Percentiles rank a stretch among this genome's conserved stretches.
These are phyloP conservation scores for Diogma glabrata DNA, from an alignment of 2,888 invertebrate genomes.

Conservation along the genomic window DNA sequence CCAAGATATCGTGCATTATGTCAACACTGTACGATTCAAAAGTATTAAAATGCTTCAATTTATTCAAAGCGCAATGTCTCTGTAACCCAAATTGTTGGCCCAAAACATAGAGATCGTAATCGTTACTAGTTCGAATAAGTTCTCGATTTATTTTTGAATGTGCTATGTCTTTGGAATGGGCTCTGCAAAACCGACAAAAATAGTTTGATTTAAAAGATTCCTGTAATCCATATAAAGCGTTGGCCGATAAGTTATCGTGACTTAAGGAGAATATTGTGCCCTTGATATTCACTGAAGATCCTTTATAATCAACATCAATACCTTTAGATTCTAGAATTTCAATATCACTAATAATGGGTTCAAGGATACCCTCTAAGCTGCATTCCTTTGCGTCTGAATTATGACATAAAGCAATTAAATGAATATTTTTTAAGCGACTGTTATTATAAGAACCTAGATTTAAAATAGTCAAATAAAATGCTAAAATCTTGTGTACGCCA, in stretches of 20 bases:
- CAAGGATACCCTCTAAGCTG: slow-evolving; percentile 13
- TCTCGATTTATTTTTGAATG: not conserved
- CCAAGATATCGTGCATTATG: not conserved
- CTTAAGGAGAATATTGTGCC: not conserved
- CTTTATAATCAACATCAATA: slow-evolving; percentile 3
- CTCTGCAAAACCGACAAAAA: no score
- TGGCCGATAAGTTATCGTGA: slow-evolving; percentile 1
- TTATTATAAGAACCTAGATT: slow-evolving; percentile 15
- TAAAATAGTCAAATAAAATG: slow-evolving; percentile 18
- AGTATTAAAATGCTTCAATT: not conserved
- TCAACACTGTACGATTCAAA: not conserved
- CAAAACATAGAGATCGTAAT: not conserved
- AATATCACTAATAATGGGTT: slow-evolving; percentile 16
- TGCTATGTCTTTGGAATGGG: not conserved
- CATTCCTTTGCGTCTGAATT: not conserved
- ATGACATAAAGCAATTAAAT: slow-evolving; percentile 12
- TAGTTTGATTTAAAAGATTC: no score
- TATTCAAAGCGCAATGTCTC: no score
- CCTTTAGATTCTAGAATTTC: slow-evolving; percentile 16
- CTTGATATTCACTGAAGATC: not conserved
- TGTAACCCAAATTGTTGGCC: not conserved
- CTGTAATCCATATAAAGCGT: not conserved
- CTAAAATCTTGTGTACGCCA: slow-evolving; percentile 19
- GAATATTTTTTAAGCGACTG: slow-evolving; percentile 14
- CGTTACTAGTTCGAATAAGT: not conserved